phyloP scores from a whole-genome alignment of 2,888 invertebrate genomes.

The Euphydryas editha region DNA sequence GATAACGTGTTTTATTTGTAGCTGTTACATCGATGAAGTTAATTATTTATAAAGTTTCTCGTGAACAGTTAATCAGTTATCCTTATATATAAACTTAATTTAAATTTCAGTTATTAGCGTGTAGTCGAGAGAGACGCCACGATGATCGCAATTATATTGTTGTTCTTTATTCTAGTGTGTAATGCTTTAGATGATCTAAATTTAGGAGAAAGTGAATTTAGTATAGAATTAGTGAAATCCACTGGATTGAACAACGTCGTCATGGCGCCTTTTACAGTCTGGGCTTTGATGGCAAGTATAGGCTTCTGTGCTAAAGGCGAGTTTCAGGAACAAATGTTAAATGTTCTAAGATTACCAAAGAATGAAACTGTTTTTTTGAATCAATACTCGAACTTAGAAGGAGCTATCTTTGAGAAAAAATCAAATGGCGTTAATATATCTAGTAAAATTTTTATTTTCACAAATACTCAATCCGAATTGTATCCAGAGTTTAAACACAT shows the following conservation, averaged over 20 bases:
- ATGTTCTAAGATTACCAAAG: background rate
- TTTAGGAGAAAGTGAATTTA: too few relatives aligned
- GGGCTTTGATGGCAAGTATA: background rate
- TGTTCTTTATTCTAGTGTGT: background rate
- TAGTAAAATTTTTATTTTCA: conserved; percentile 68
- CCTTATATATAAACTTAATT: too few relatives aligned
- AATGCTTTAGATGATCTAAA: background rate
- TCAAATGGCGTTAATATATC: conserved; percentile 48
- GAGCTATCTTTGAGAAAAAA: background rate
- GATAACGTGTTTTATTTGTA: too few relatives aligned
- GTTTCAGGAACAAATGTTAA: background rate
- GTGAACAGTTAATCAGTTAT: background rate
- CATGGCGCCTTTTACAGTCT: background rate
- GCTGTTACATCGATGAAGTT: too few relatives aligned
- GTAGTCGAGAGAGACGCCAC: background rate
- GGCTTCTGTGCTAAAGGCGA: background rate
- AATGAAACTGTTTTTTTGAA: background rate
- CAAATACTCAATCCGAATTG: conserved; percentile 65
- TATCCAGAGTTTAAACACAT: conserved; percentile 54
- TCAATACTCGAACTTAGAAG: conserved; percentile 7
- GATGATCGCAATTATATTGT: background rate
- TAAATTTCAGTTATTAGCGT: background rate
- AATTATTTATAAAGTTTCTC: background rate
- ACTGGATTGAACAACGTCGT: background rate
- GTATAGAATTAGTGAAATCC: background rate